These are phyloP conservation scores for Aegithalos caudatus DNA, from an alignment of 2,113 vertebrate genomes.

Conservation along the genomic window DNA sequence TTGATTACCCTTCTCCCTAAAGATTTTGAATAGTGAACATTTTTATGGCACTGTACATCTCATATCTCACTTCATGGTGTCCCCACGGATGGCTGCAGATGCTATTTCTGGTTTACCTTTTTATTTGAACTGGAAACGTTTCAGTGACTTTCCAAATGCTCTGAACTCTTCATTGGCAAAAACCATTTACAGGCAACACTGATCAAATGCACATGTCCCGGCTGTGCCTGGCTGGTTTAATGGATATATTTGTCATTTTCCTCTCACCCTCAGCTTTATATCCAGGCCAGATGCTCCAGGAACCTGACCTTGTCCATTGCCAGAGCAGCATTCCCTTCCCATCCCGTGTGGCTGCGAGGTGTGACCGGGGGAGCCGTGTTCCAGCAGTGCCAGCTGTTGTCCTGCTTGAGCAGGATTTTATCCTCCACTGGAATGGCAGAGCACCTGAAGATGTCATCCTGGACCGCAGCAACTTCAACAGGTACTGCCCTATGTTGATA, in stretches of 20 bases:
- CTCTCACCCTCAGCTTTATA: conserved; percentile 60
- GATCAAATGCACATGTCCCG: conserved; percentile 46
- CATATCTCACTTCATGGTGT: neutral
- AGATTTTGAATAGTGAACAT: neutral
- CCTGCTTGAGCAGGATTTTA: conserved; percentile 18
- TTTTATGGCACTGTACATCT: neutral
- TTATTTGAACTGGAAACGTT: conserved; percentile 45
- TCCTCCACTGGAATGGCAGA: conserved; percentile 2
- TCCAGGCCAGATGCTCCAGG: conserved; percentile 65
- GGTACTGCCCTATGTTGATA: neutral
- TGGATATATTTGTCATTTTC: conserved; percentile 19
- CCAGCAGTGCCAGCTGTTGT: conserved; percentile 29
- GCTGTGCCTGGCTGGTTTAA: neutral
- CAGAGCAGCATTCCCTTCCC: conserved; percentile 3
- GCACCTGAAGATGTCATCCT: conserved; percentile 29
- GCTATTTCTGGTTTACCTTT: conserved; percentile 57
- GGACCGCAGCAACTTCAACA: conserved; percentile 36
- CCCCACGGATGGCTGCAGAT: neutral
- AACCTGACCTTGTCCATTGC: conserved; percentile 56
- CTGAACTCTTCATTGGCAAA: conserved; percentile 4
- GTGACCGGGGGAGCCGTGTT: neutral
- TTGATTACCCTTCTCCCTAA: neutral
- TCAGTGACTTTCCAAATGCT: conserved; percentile 38
- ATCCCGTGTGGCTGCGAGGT: neutral
- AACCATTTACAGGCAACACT: neutral